Conservation (phyloP, 2,888 invertebrate species). For the Eremobia ochroleuca region DNA sequence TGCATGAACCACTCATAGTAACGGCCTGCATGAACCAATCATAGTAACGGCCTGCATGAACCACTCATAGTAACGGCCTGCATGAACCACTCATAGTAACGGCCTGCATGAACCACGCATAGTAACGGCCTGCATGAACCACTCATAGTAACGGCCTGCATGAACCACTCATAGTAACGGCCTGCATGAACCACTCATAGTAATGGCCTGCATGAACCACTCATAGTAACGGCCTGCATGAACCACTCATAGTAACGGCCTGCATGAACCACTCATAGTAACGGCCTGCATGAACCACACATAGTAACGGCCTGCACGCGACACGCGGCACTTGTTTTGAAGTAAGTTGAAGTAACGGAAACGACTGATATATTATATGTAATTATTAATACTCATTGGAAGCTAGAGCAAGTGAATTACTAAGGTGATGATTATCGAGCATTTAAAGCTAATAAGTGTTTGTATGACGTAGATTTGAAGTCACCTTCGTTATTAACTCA, state of each 20-base stretch:
- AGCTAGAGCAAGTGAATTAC: slow-evolving; percentile 34
- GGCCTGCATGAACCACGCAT: slow-evolving; percentile 38
- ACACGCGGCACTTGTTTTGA: slow-evolving; percentile 44
- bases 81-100: too few relatives aligned
- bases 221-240: too few relatives aligned
- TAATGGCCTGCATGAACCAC: too few relatives aligned
- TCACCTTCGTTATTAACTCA: neutral
- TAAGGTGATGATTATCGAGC: slow-evolving; percentile 6
- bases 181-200: slow-evolving; percentile 51
- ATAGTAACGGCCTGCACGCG: slow-evolving; percentile 43
- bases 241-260: slow-evolving; percentile 49
- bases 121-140: slow-evolving; percentile 43
- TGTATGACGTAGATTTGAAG: neutral
- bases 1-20: too few relatives aligned
- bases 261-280: slow-evolving; percentile 51
- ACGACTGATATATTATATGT: too few relatives aligned
- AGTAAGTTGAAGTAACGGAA: too few relatives aligned
- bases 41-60: slow-evolving; percentile 44
- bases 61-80: too few relatives aligned
- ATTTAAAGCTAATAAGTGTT: slow-evolving; percentile 12
- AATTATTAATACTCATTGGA: slow-evolving; percentile 55
- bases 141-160: too few relatives aligned
- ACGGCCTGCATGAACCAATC: too few relatives aligned
- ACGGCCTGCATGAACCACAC: too few relatives aligned
- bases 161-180: too few relatives aligned